Evolutionary conservation across 1,140 invertebrate genomes (phyloP).

Genomic region (Drosophila pseudoananassae): DNA sequence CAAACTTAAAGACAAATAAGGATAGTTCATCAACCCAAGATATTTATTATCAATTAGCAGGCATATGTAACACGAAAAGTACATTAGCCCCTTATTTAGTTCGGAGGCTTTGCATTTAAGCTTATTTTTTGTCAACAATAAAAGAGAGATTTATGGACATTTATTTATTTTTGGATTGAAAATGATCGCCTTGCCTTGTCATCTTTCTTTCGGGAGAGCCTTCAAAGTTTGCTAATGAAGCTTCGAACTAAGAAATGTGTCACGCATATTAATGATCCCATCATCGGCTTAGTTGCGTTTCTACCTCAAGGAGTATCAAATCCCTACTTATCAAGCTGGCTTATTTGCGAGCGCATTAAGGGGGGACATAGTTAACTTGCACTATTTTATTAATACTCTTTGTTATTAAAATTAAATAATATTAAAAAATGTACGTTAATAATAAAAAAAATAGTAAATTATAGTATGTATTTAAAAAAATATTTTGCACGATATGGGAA

Average conservation of each 20-base stretch:
- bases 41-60: conserved; percentile 6
- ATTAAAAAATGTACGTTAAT: no score
- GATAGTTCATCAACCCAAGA: conserved; percentile 1
- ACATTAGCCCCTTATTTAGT: conserved; percentile 10
- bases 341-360: conserved; percentile 18
- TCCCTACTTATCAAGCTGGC: conserved; percentile 7
- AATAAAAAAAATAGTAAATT: no score
- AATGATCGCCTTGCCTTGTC: conserved; percentile 36
- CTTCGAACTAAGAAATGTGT: conserved; percentile 47
- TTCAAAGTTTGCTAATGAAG: conserved; percentile 41
- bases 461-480: no score
- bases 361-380: no score
- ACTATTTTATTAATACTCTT: no score
- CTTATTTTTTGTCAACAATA: background rate
- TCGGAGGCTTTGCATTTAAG: background rate
- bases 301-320: conserved; percentile 11
- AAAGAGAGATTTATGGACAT: conserved; percentile 2
- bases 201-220: conserved; percentile 12
- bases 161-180: conserved; percentile 8
- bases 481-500: no score
- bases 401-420: no score
- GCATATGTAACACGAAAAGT: conserved; percentile 8
- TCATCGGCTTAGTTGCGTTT: conserved; percentile 19
- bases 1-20: background rate
- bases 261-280: conserved; percentile 67